A percentile compares a stretch with the other conserved stretches of the same genome.
Conservation (phyloP, 2,888 invertebrate genomes). For the Eutolmus rufibarbis region DNA sequence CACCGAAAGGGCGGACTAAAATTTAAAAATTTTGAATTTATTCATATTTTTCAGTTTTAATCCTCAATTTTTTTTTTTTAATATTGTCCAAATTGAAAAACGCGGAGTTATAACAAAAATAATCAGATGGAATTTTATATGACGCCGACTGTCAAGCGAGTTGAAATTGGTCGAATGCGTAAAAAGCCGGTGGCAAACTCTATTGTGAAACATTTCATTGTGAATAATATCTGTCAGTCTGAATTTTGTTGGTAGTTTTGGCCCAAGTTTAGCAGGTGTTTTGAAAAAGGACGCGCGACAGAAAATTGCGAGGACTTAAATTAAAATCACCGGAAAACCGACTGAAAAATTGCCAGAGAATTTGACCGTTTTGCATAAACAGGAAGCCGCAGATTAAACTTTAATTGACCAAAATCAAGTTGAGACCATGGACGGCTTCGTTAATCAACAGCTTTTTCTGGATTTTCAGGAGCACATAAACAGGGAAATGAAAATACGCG, state of each 20-base stretch:
- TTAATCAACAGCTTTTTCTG: slow-evolving; percentile 71
- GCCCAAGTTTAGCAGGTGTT: not conserved
- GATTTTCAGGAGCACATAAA: slow-evolving; percentile 81
- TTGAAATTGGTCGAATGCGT: not conserved
- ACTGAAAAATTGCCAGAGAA: not conserved
- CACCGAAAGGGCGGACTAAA: no score
- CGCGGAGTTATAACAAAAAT: no score
- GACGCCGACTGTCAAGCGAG: not conserved
- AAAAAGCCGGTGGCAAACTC: not conserved
- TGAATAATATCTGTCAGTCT: not conserved
- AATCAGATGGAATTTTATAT: not conserved
- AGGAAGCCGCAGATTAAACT: not conserved
- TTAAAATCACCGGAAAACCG: not conserved
- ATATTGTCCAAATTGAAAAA: no score
- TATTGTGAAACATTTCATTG: not conserved
- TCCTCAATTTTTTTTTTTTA: no score
- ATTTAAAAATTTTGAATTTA: no score
- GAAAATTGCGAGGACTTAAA: not conserved
- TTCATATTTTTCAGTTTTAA: no score
- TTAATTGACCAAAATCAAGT: not conserved
- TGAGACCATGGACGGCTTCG: slow-evolving; percentile 63
- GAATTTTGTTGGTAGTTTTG: not conserved
- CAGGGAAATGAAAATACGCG: slow-evolving; percentile 79
- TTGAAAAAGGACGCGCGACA: not conserved
- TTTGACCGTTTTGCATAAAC: not conserved